A percentile compares a stretch with the other conserved stretches of the same genome.
Evolutionary conservation across 2,797 vertebrate genomes (phyloP).

Genomic region (Thunnus albacares): DNA sequence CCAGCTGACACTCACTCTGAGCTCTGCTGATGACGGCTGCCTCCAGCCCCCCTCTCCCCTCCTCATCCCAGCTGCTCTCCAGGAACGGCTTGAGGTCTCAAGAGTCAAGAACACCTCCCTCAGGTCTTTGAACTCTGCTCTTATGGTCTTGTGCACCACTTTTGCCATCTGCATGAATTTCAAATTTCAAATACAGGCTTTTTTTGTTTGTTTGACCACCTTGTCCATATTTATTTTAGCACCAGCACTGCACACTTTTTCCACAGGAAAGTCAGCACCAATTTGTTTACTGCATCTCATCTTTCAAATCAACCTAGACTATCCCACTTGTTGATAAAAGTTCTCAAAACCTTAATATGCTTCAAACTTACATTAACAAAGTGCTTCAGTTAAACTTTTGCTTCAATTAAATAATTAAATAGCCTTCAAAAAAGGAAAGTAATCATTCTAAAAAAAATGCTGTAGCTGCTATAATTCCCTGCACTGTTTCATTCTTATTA

Average conservation of each 20-base stretch:
- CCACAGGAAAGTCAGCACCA: background rate
- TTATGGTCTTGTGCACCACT: accelerated
- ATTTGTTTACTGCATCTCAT: background rate
- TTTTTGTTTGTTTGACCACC: background rate
- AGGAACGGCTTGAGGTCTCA: constrained; percentile 30
- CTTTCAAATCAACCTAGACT: background rate
- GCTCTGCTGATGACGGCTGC: constrained; percentile 65
- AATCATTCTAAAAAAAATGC: background rate
- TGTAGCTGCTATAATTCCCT: no score
- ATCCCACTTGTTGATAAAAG: background rate
- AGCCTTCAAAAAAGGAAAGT: background rate
- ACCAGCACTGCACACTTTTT: background rate
- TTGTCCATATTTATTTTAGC: background rate
- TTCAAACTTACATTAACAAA: background rate
- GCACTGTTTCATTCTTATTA: background rate
- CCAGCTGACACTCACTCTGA: constrained; percentile 63
- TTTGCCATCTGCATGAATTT: background rate
- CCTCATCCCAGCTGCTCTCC: constrained; percentile 55
- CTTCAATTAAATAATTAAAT: background rate
- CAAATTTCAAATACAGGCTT: background rate
- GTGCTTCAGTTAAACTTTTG: background rate
- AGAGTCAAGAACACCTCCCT: constrained; percentile 15
- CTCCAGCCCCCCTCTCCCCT: constrained; percentile 41
- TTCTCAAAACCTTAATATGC: background rate
- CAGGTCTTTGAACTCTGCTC: constrained; percentile 4